phyloP scores from a whole-genome alignment of 2,888 invertebrate genomes.

The Brachypalpus laphriformis region DNA sequence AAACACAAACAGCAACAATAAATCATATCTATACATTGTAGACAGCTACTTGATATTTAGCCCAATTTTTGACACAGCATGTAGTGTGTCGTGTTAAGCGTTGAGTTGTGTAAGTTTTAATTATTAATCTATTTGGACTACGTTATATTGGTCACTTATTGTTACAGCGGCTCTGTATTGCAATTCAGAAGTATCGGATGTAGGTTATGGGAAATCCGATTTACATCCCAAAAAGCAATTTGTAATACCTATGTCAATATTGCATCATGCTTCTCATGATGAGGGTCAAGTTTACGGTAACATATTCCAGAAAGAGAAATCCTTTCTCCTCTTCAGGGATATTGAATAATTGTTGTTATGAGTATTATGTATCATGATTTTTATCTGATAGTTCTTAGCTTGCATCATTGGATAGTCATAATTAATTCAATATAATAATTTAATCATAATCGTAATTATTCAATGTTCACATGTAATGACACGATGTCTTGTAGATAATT shows the following conservation, averaged over 20 bases:
- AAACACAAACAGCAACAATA: no score
- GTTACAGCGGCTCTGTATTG: not conserved
- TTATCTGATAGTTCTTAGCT: no score
- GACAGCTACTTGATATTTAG: not conserved
- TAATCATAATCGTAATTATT: no score
- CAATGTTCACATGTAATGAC: no score
- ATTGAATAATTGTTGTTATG: no score
- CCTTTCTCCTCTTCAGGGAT: slow-evolving; percentile 44
- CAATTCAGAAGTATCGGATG: slow-evolving; percentile 10
- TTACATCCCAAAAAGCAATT: slow-evolving; percentile 14
- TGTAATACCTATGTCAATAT: slow-evolving; percentile 59
- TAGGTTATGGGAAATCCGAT: slow-evolving; percentile 8
- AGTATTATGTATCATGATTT: no score
- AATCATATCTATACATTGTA: no score
- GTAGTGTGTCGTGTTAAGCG: not conserved
- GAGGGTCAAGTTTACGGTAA: slow-evolving; percentile 63
- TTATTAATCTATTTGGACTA: not conserved
- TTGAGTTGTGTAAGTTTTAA: not conserved
- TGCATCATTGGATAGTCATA: no score
- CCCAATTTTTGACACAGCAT: not conserved
- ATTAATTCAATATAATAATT: no score
- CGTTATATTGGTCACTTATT: not conserved
- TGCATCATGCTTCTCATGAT: slow-evolving; percentile 58
- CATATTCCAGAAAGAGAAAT: not conserved
- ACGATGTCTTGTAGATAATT: no score